Percentiles rank a stretch among this genome's conserved stretches.
Conservation (phyloP, 2,113 vertebrate species). For the Vombatus ursinus region DNA sequence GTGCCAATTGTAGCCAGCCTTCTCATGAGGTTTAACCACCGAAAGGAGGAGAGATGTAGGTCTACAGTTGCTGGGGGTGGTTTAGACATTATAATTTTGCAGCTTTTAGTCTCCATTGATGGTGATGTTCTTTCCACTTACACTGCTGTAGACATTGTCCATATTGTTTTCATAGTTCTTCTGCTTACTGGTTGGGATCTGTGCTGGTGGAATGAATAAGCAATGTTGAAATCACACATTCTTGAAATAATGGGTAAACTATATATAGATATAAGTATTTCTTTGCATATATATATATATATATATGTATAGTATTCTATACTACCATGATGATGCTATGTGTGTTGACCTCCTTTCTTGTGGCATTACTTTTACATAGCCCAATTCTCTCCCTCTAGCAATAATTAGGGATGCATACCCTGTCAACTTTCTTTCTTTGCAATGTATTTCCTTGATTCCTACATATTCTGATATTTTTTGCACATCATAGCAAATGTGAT, state of each 20-base stretch:
- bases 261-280: neutral
- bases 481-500: neutral
- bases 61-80: accelerated
- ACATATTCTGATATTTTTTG: conserved; percentile 9
- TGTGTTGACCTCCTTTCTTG: neutral
- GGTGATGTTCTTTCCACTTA: neutral
- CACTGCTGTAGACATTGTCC: neutral
- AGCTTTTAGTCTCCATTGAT: neutral
- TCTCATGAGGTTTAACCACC: neutral
- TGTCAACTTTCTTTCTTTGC: conserved; percentile 9
- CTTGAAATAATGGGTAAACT: neutral
- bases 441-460: conserved; percentile 6
- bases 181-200: neutral
- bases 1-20: neutral
- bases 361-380: neutral
- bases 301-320: neutral
- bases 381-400: neutral
- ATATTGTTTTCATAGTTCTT: neutral
- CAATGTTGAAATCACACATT: neutral
- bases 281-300: neutral
- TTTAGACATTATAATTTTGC: neutral
- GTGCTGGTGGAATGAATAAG: neutral
- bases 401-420: neutral
- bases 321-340: neutral
- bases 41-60: neutral